phyloP scores from a whole-genome alignment of 1,140 invertebrate species.

The Gerris buenoi region DNA sequence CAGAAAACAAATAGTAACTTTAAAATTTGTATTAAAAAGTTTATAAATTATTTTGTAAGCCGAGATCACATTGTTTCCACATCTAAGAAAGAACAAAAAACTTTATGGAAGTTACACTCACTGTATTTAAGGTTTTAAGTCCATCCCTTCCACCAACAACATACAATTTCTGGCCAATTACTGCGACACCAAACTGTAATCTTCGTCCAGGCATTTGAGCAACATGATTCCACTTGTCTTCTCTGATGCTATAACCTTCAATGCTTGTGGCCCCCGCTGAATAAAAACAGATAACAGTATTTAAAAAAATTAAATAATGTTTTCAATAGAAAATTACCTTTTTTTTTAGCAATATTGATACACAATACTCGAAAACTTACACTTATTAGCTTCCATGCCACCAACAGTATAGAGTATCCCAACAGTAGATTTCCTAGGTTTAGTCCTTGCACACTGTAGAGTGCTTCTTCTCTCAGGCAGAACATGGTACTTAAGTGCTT shows the following conservation, averaged over 20 bases:
- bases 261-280: constrained; percentile 62
- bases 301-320: no score
- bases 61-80: no score
- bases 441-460: constrained; percentile 60
- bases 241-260: constrained; percentile 73
- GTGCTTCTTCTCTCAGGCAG: constrained; percentile 66
- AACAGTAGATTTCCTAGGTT: constrained; percentile 78
- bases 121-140: constrained; percentile 79
- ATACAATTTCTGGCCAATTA: constrained; percentile 67
- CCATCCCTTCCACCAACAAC: constrained; percentile 81
- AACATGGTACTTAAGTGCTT: constrained; percentile 78
- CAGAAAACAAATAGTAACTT: no score
- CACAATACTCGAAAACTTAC: constrained; percentile 15
- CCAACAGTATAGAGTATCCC: constrained; percentile 74
- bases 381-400: constrained; percentile 78
- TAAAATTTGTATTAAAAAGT: no score
- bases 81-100: no score
- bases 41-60: no score
- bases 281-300: no score
- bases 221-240: constrained; percentile 62
- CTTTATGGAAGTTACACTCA: no score
- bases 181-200: constrained; percentile 77
- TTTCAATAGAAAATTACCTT: no score
- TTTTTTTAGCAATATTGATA: no score
- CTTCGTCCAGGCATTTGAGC: constrained; percentile 64